These are phyloP conservation scores for Myotis planiceps DNA, from an alignment of 2,797 vertebrate genomes.

Conservation along the genomic window DNA sequence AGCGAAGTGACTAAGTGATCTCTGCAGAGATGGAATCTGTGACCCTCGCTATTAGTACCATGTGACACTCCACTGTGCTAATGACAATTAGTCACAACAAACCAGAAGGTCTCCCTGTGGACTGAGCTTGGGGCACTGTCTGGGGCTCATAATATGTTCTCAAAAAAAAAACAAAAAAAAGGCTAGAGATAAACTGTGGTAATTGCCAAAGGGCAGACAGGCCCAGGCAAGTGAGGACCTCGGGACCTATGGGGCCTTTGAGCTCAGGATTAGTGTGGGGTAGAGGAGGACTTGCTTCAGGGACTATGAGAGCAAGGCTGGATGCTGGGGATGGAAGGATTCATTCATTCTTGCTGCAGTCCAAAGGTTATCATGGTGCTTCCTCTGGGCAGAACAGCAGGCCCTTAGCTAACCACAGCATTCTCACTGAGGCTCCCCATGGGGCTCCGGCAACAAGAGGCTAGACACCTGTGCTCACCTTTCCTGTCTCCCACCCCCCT, in stretches of 20 bases:
- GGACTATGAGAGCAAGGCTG: not conserved
- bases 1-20: slow-evolving; percentile 45
- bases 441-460: slow-evolving; percentile 21
- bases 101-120: slow-evolving; percentile 39
- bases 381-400: not conserved
- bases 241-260: not conserved
- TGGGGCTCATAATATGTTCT: slow-evolving; percentile 55
- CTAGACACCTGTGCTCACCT: slow-evolving; percentile 55
- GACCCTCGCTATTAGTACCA: not conserved
- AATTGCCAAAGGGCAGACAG: not conserved
- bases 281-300: not conserved
- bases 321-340: not conserved
- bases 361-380: not conserved
- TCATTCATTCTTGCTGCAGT: not conserved
- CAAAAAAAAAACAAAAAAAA: not conserved
- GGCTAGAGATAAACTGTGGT: not conserved
- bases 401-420: slow-evolving; percentile 40
- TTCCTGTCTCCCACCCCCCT: not conserved
- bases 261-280: not conserved
- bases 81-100: slow-evolving; percentile 67
- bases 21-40: not conserved
- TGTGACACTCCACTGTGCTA: slow-evolving; percentile 24
- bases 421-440: not conserved
- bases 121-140: not conserved
- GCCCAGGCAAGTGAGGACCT: not conserved